Evolutionary conservation across 2,797 vertebrate species (phyloP), one percentile per base, ranked within the genome.

Genomic region (Argyrosomus regius): DNA sequence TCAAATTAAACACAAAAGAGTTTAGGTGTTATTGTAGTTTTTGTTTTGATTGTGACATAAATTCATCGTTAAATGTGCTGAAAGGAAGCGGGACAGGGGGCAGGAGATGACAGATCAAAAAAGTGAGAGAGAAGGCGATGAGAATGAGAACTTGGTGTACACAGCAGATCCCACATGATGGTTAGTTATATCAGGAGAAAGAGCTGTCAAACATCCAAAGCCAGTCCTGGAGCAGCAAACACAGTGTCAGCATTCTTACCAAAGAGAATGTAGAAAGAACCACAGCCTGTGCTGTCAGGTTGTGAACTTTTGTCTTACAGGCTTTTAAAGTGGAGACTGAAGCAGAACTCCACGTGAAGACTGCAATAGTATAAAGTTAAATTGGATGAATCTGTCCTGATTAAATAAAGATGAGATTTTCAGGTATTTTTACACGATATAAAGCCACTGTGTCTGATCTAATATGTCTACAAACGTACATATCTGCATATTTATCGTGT

Each of bases 241-340:
- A 24, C 18, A 28, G 46, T 58, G 56, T 68, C 61, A 74, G 46
- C 53, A 53, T 60, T 82, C 64, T 85, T 66, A 78, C n/a, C 50
- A 31, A 10, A 14, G 43, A 52, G 48, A 58, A 7, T 14, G 11
- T 3, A 39, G 45, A 54, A 39, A 39, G 35, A 39, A 39, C 35
- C 35, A 39, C 35, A 39, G 35, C 35, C 8, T 39, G 35, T 39
- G 35, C 35, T 39, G 35, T 39, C 35, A 39, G 35, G 35, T 39
- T 39, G 35, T 9, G 35, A 39, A 39, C 35, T 39, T 39, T 39
- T 11, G 48, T 62, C 49, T 54, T 16, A 5, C 43, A 20, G 53
- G 10, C 2, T 56, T 69, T 54, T 41, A 22, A 46, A 72, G 1
- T 53, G 45, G 17, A 68, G 18, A 66, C 17, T 20, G 18, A 24